Conservation (phyloP, 1,140 invertebrate genomes). For the Macrosteles quadrilineatus region DNA sequence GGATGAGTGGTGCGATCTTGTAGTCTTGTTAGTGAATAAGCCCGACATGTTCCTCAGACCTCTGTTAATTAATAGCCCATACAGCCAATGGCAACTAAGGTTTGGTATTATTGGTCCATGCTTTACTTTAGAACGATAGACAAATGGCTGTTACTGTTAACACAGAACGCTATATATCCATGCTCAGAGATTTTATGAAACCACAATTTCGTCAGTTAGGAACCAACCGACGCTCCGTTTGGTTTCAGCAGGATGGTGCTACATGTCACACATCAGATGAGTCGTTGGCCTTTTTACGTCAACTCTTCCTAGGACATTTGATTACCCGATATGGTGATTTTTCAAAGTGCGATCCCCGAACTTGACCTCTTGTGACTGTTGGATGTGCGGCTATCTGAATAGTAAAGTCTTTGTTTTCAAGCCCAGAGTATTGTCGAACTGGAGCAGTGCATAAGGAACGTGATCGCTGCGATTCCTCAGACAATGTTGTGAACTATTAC, state of each 20-base stretch:
- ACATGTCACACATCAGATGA: not conserved
- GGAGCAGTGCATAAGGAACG: not conserved
- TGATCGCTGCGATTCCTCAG: not conserved
- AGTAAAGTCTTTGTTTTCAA: slow-evolving; percentile 1
- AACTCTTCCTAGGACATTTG: not conserved
- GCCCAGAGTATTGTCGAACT: not conserved
- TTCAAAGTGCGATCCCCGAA: not conserved
- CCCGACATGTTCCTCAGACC: too few species aligned
- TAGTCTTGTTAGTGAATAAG: too few species aligned
- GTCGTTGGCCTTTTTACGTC: too few species aligned
- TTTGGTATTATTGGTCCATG: not conserved
- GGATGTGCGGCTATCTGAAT: not conserved
- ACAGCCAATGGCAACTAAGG: too few species aligned
- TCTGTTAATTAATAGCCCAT: too few species aligned
- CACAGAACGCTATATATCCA: not conserved
- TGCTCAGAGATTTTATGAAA: not conserved
- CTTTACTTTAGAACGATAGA: not conserved
- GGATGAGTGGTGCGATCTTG: too few species aligned
- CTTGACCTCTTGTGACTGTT: too few species aligned
- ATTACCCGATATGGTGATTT: not conserved
- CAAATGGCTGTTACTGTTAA: not conserved
- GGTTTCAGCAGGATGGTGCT: not conserved
- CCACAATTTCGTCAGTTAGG: not conserved
- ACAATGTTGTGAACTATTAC: not conserved
- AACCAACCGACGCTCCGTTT: not conserved